Conservation (phyloP, 1,140 invertebrate genomes). For the Littorina saxatilis region DNA sequence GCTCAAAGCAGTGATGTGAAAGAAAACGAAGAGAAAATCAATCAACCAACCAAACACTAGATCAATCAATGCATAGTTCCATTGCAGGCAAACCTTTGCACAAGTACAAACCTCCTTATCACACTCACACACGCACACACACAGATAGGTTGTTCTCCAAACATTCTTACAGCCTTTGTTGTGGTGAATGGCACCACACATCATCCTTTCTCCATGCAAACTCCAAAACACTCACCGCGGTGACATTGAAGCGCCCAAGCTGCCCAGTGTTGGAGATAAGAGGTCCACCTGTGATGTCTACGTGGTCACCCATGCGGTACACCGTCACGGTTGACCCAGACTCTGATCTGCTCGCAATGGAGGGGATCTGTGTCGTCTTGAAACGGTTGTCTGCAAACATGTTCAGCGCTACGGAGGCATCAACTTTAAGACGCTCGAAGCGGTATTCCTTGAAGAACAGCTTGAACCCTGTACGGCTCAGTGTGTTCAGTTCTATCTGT, state of each 20-base stretch:
- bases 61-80: background rate
- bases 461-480: constrained; percentile 86
- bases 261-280: constrained; percentile 87
- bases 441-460: constrained; percentile 76
- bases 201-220: too few relatives aligned
- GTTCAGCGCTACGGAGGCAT: constrained; percentile 83
- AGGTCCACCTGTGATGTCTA: constrained; percentile 94
- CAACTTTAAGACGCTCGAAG: constrained; percentile 87
- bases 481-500: constrained; percentile 84
- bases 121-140: too few relatives aligned
- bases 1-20: background rate
- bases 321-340: constrained; percentile 81
- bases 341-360: constrained; percentile 80
- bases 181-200: too few relatives aligned
- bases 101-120: too few relatives aligned
- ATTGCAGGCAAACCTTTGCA: background rate
- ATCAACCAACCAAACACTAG: background rate
- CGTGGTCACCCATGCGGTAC: constrained; percentile 89
- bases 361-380: constrained; percentile 89
- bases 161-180: too few relatives aligned
- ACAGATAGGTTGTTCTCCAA: too few relatives aligned
- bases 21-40: background rate
- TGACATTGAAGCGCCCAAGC: constrained; percentile 85
- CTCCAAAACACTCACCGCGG: constrained; percentile 77
- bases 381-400: constrained; percentile 92